Conservation (phyloP, 2,888 invertebrate genomes). For the Plemyria rubiginata region DNA sequence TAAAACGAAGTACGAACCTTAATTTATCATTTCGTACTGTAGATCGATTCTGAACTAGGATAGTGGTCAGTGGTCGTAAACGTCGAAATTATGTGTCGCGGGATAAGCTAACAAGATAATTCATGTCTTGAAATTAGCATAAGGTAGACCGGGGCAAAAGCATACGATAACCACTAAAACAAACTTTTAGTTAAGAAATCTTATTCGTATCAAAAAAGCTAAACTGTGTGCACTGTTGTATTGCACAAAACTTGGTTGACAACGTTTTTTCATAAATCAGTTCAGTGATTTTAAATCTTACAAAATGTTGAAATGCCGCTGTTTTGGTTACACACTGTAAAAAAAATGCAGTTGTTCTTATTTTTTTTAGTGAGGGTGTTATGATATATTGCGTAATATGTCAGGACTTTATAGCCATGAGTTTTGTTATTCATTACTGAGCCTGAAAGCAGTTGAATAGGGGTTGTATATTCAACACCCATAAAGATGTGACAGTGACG, state of each 20-base stretch:
- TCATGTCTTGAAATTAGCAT: not conserved
- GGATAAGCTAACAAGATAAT: constrained; percentile 1
- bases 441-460: constrained; percentile 23
- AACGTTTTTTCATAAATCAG: no score
- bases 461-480: constrained; percentile 46
- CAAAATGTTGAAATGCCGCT: no score
- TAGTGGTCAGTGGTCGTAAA: constrained; percentile 4
- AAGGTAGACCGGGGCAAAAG: no score
- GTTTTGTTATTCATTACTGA: constrained; percentile 6
- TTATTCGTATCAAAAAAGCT: no score
- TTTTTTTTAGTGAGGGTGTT: no score
- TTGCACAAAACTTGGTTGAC: no score
- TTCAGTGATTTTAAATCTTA: no score
- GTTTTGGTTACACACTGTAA: no score
- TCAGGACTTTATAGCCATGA: not conserved
- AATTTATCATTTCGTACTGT: not conserved
- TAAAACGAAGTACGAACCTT: not conserved
- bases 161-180: no score
- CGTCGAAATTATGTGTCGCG: constrained; percentile 7
- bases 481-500: constrained; percentile 43
- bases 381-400: not conserved
- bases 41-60: constrained; percentile 1
- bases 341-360: no score
- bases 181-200: no score
- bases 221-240: no score